Evolutionary conservation across 2,888 invertebrate species (phyloP).

Genomic region (Syrphus vitripennis): DNA sequence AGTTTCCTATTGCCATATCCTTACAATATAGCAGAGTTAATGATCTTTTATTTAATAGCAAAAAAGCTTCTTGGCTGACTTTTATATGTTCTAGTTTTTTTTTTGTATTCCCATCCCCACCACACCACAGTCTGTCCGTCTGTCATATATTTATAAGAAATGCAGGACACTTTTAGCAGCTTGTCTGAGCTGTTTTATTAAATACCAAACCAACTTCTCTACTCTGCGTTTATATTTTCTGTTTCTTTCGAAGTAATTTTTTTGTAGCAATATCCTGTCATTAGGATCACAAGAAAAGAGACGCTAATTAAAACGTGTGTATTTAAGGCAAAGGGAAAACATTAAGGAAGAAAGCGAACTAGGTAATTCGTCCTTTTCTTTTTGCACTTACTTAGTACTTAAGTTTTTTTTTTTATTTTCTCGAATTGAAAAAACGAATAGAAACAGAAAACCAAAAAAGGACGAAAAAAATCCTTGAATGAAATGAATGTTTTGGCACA

Average conservation of each 20-base stretch:
- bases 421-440: background rate
- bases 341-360: background rate
- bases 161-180: constrained; percentile 35
- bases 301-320: constrained; percentile 69
- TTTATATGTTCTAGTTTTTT: constrained; percentile 9
- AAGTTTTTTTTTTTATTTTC: constrained; percentile 37
- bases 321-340: constrained; percentile 53
- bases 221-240: no score
- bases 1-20: constrained; percentile 34
- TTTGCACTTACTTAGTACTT: constrained; percentile 27
- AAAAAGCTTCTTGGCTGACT: constrained; percentile 32
- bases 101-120: background rate
- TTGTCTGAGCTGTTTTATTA: constrained; percentile 7
- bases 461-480: constrained; percentile 11
- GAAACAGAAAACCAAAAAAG: background rate
- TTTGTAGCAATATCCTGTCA: constrained; percentile 65
- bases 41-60: constrained; percentile 60
- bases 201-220: constrained; percentile 5
- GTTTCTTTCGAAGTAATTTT: constrained; percentile 7
- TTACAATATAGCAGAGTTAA: constrained; percentile 60
- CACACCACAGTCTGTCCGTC: background rate
- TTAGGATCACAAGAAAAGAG: constrained; percentile 40
- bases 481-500: constrained; percentile 68
- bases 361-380: constrained; percentile 25
- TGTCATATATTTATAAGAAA: constrained; percentile 57